Evolutionary conservation across 2,113 vertebrate species (phyloP).

Genomic region (Podarcis muralis): DNA sequence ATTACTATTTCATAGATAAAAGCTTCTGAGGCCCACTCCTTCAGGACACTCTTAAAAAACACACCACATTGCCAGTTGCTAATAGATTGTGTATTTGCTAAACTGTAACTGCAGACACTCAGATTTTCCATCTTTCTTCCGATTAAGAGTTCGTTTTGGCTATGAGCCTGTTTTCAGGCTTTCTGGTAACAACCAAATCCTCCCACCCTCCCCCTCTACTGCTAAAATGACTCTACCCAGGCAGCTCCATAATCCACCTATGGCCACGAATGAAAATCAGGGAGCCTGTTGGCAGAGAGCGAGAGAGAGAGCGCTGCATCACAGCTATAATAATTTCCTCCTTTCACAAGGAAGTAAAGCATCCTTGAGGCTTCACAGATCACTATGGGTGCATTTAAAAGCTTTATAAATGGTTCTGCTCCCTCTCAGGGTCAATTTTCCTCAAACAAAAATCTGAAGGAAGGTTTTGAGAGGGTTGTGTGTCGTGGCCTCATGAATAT

Average conservation of each 20-base stretch:
- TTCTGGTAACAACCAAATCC: background rate
- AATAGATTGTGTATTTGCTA: rapidly evolving
- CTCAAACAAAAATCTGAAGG: conserved; percentile 18
- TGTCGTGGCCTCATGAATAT: background rate
- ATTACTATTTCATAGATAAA: conserved; percentile 50
- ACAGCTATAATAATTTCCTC: background rate
- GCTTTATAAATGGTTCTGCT: conserved; percentile 46
- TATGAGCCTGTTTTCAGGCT: background rate
- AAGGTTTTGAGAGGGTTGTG: background rate
- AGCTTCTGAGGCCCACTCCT: conserved; percentile 8
- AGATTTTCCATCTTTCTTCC: background rate
- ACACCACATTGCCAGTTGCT: background rate
- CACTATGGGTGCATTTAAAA: background rate
- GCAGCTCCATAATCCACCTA: rapidly evolving
- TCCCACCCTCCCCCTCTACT: background rate
- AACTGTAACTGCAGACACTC: rapidly evolving
- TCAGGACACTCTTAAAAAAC: conserved; percentile 12
- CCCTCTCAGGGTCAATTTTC: conserved; percentile 43
- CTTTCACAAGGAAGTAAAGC: background rate
- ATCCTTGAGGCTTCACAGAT: background rate
- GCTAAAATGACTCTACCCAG: background rate
- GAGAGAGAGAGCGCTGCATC: background rate
- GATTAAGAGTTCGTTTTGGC: background rate
- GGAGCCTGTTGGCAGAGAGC: rapidly evolving
- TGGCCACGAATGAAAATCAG: rapidly evolving